Percentiles rank a stretch among this genome's conserved stretches.
Conservation (phyloP, 1,140 invertebrate genomes). For the Samia ricini region DNA sequence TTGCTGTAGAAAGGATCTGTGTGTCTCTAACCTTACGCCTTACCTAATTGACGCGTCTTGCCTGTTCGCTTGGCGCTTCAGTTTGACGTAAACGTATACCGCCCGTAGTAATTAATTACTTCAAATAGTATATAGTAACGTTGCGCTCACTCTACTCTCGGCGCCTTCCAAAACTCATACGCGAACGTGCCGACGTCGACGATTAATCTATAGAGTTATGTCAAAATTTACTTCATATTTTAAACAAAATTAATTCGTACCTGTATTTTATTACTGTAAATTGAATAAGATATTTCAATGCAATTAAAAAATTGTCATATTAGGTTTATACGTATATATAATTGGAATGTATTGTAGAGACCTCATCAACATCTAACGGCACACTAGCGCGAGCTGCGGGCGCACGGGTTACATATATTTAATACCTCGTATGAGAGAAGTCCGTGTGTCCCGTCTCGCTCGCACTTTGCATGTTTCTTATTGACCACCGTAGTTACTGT, state of each 20-base stretch:
- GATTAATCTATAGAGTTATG: slow-evolving; percentile 34
- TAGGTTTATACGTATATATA: no score
- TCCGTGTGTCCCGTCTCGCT: no score
- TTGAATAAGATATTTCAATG: neutral
- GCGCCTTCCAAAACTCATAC: slow-evolving; percentile 15
- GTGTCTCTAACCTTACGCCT: slow-evolving; percentile 4
- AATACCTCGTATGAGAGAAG: no score
- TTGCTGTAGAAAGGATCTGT: no score
- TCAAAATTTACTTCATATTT: slow-evolving; percentile 29
- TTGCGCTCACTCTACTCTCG: slow-evolving; percentile 28
- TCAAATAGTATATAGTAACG: slow-evolving; percentile 41
- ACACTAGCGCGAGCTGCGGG: no score
- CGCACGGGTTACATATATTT: no score
- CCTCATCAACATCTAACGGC: no score
- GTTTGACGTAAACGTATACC: slow-evolving; percentile 12
- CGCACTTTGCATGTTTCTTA: no score
- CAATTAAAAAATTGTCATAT: neutral
- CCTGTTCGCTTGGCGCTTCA: slow-evolving; percentile 4
- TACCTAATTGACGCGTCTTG: slow-evolving; percentile 44
- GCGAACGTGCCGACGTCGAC: slow-evolving; percentile 3
- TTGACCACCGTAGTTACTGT: no score
- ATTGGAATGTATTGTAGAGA: no score
- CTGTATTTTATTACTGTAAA: neutral
- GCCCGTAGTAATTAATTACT: slow-evolving; percentile 45
- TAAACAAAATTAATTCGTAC: slow-evolving; percentile 1